A percentile compares a stretch with the other conserved stretches of the same genome.
Conservation (phyloP, 2,888 invertebrate species). For the Cantharis lateralis region DNA sequence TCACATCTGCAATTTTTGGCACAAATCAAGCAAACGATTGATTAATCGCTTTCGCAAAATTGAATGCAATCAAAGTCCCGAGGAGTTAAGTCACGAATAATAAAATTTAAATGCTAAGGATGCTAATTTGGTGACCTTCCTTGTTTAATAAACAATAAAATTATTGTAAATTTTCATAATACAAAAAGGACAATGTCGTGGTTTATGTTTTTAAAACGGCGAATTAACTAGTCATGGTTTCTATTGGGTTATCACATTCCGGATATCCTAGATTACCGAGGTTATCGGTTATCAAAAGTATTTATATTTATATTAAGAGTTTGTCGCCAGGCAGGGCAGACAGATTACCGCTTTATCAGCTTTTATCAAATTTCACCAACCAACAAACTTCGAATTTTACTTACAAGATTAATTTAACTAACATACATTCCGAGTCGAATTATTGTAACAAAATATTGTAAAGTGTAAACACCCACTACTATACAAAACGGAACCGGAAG, state of each 20-base stretch:
- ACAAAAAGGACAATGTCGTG: constrained; percentile 16
- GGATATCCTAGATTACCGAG: constrained; percentile 35
- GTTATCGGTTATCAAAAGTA: constrained; percentile 23
- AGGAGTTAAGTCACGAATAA: neutral
- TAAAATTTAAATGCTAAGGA: neutral
- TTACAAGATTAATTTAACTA: neutral
- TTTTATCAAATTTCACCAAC: neutral
- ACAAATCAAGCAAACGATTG: neutral
- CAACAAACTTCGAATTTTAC: neutral
- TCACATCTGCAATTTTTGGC: constrained; percentile 16
- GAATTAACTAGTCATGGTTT: constrained; percentile 20
- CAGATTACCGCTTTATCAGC: neutral
- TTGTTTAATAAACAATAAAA: constrained; percentile 1
- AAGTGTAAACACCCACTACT: constrained; percentile 14
- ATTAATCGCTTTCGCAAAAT: neutral
- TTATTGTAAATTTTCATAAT: neutral
- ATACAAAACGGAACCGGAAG: constrained; percentile 31
- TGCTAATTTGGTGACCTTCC: neutral
- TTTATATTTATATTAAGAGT: constrained; percentile 8
- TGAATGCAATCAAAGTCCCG: neutral
- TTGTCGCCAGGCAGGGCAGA: constrained; percentile 15
- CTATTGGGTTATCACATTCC: constrained; percentile 34
- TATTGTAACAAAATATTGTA: constrained; percentile 12
- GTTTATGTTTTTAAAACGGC: constrained; percentile 20
- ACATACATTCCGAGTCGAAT: neutral